Percentiles rank a stretch among this genome's conserved stretches.
Conservation (phyloP, 2,888 invertebrate species). For the Xestia rhomboidea region DNA sequence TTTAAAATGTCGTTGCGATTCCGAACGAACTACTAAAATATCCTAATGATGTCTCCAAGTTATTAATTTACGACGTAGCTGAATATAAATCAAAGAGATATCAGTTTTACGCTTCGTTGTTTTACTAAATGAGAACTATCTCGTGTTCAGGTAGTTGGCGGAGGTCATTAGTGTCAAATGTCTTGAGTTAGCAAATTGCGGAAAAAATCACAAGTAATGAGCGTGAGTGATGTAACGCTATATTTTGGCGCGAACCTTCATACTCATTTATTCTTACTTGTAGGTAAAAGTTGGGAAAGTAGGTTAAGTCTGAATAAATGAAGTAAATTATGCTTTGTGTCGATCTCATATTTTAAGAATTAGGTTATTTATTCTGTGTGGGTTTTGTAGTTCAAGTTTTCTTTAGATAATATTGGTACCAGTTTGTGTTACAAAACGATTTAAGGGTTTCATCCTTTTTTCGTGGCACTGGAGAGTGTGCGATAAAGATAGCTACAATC, state of each 20-base stretch:
- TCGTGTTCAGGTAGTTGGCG: conserved; percentile 61
- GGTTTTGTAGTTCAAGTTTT: neutral
- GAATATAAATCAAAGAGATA: conserved; percentile 62
- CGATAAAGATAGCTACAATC: neutral
- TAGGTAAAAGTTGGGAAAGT: conserved; percentile 29
- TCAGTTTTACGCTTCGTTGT: conserved; percentile 68
- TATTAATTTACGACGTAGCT: conserved; percentile 48
- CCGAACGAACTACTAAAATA: conserved; percentile 37
- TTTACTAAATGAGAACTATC: conserved; percentile 66
- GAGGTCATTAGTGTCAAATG: conserved; percentile 67
- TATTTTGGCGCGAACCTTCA: conserved; percentile 26
- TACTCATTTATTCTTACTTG: conserved; percentile 24
- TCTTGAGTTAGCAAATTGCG: conserved; percentile 59
- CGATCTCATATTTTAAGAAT: conserved; percentile 1
- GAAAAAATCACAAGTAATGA: conserved; percentile 56
- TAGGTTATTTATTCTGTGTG: neutral
- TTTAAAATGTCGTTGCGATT: conserved; percentile 12
- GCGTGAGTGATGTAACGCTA: conserved; percentile 41
- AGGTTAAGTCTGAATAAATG: conserved; percentile 15
- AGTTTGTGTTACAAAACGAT: neutral
- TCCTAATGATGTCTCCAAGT: conserved; percentile 46
- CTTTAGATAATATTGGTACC: neutral
- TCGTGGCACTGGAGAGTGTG: neutral
- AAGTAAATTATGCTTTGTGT: conserved; percentile 7
- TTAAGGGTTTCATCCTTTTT: neutral